These are phyloP conservation scores for Caenorhabditis virilis DNA, from an alignment of 2,888 invertebrate species.

Conservation along the genomic window DNA sequence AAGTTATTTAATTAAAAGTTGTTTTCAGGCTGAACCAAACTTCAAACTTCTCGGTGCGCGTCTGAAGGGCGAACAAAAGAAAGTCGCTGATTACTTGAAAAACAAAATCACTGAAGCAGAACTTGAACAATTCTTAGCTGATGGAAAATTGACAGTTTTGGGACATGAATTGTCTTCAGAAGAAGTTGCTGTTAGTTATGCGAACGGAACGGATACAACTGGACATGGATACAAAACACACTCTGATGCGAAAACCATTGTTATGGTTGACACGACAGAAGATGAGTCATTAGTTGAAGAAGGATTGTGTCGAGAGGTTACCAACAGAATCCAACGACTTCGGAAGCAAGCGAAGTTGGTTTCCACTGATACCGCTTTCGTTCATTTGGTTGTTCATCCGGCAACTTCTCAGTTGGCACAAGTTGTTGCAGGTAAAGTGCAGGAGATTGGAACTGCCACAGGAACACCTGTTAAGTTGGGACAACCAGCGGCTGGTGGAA, in stretches of 20 bases:
- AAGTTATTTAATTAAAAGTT: too few relatives aligned
- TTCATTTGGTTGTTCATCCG: constrained; percentile 47
- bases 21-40: constrained; percentile 82
- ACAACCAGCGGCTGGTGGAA: constrained; percentile 27
- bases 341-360: constrained; percentile 75
- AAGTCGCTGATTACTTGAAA: constrained; percentile 82
- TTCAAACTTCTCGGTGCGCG: constrained; percentile 87
- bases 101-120: constrained; percentile 78
- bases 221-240: constrained; percentile 42
- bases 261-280: constrained; percentile 85
- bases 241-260: constrained; percentile 75
- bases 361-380: constrained; percentile 52
- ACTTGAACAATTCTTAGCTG: constrained; percentile 78
- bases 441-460: constrained; percentile 33
- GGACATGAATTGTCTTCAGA: constrained; percentile 76
- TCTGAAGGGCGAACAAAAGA: constrained; percentile 87
- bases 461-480: constrained; percentile 46
- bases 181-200: constrained; percentile 76
- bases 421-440: constrained; percentile 34
- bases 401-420: constrained; percentile 40
- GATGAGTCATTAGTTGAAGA: constrained; percentile 90
- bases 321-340: constrained; percentile 92
- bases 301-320: constrained; percentile 90
- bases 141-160: constrained; percentile 76
- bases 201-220: constrained; percentile 20